phyloP scores from a whole-genome alignment of 1,140 invertebrate species.

The Drosophila pandora region DNA sequence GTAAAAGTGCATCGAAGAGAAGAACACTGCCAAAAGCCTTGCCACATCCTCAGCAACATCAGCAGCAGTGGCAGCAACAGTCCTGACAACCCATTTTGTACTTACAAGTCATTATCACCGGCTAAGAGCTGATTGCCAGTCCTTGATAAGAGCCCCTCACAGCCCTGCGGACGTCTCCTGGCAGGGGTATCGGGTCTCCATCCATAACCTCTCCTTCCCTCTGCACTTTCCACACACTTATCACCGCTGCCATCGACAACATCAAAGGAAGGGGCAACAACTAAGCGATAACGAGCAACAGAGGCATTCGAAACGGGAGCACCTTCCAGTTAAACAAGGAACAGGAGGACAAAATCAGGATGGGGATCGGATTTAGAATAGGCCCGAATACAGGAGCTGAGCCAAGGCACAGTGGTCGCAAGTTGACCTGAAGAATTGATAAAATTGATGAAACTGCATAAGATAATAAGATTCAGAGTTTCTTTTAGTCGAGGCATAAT shows the following conservation, averaged over 20 bases:
- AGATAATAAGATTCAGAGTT: too few relatives aligned
- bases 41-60: slow-evolving; percentile 35
- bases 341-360: slow-evolving; percentile 17
- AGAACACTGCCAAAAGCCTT: slow-evolving; percentile 32
- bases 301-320: slow-evolving; percentile 68
- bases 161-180: slow-evolving; percentile 16
- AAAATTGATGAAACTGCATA: too few relatives aligned
- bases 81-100: slow-evolving; percentile 82
- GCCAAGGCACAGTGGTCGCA: slow-evolving; percentile 20
- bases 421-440: not conserved
- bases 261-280: slow-evolving; percentile 69
- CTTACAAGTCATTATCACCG: slow-evolving; percentile 83
- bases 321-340: slow-evolving; percentile 17
- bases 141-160: slow-evolving; percentile 60
- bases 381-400: not conserved
- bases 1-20: slow-evolving; percentile 37
- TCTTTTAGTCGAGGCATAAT: too few relatives aligned
- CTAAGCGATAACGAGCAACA: slow-evolving; percentile 71
- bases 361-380: slow-evolving; percentile 8
- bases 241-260: slow-evolving; percentile 74
- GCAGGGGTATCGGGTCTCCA: slow-evolving; percentile 5
- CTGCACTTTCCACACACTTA: slow-evolving; percentile 7
- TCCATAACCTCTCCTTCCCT: not conserved
- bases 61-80: slow-evolving; percentile 27
- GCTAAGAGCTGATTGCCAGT: slow-evolving; percentile 54